A percentile compares a stretch with the other conserved stretches of the same genome.
These are phyloP conservation scores for Bombus balteatus DNA, from an alignment of 1,140 invertebrate genomes.

Conservation along the genomic window DNA sequence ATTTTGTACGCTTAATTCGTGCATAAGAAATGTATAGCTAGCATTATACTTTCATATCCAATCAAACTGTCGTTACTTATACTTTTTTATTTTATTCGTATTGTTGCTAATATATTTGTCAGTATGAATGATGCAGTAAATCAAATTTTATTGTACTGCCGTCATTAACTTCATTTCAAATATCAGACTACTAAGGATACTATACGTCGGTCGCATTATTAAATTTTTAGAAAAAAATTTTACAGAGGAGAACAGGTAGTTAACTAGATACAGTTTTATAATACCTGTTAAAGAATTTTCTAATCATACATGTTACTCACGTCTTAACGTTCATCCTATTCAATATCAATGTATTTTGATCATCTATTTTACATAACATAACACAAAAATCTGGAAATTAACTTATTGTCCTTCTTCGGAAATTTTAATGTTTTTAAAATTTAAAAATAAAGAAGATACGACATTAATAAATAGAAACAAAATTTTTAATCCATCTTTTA, in stretches of 20 bases:
- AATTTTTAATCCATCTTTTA: not conserved
- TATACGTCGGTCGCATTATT: not conserved
- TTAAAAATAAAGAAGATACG: not conserved
- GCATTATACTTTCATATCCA: conserved; percentile 56
- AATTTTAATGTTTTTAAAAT: conserved; percentile 3
- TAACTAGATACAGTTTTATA: conserved; percentile 11
- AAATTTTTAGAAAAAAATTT: not conserved
- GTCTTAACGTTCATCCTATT: conserved; percentile 10
- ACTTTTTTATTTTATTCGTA: conserved; percentile 54
- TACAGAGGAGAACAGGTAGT: not conserved
- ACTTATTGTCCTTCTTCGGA: not conserved
- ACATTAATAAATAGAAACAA: not conserved
- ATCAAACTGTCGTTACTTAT: conserved; percentile 52
- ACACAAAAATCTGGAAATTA: not conserved
- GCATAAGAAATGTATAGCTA: conserved; percentile 60
- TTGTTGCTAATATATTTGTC: conserved; percentile 40
- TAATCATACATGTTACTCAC: not conserved
- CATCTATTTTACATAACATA: conserved; percentile 16
- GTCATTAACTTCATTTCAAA: conserved; percentile 4
- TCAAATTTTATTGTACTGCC: conserved; percentile 19
- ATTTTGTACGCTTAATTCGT: conserved; percentile 55
- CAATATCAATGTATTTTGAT: conserved; percentile 28
- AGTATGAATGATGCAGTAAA: conserved; percentile 30
- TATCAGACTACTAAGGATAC: conserved; percentile 3
- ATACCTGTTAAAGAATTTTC: not conserved